Conservation (phyloP, 2,113 vertebrate species). For the Pterocles burchelli region DNA sequence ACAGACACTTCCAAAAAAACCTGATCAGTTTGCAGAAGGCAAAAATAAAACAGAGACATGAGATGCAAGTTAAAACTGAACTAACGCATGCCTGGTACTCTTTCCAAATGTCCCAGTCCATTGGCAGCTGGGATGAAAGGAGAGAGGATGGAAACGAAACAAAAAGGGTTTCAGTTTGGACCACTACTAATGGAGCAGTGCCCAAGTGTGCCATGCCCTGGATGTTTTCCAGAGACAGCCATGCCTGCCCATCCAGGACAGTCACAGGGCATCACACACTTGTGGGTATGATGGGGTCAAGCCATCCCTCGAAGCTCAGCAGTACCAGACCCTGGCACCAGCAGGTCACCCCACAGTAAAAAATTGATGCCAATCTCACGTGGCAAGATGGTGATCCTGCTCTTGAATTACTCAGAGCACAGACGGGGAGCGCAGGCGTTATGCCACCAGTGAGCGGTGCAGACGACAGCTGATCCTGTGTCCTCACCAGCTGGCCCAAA, state of each 20-base stretch:
- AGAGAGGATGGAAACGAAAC: not conserved
- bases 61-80: not conserved
- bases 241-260: not conserved
- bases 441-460: rapidly evolving
- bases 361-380: constrained; percentile 20
- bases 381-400: not conserved
- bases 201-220: not conserved
- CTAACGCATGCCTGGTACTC: rapidly evolving
- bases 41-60: not conserved
- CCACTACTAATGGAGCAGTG: not conserved
- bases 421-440: not conserved
- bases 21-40: not conserved
- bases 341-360: not conserved
- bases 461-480: not conserved
- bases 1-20: not conserved
- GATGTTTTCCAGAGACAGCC: not conserved
- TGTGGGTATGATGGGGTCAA: not conserved
- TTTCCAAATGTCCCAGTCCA: not conserved
- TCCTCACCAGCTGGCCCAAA: not conserved
- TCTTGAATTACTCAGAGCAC: not conserved
- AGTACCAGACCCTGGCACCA: not conserved
- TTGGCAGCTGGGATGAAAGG: not conserved
- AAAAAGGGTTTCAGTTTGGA: rapidly evolving
- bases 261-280: not conserved
- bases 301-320: not conserved